Evolutionary conservation across 2,797 vertebrate genomes (phyloP), one percentile per base, ranked within the genome.

Genomic region (Hybognathus amarus): DNA sequence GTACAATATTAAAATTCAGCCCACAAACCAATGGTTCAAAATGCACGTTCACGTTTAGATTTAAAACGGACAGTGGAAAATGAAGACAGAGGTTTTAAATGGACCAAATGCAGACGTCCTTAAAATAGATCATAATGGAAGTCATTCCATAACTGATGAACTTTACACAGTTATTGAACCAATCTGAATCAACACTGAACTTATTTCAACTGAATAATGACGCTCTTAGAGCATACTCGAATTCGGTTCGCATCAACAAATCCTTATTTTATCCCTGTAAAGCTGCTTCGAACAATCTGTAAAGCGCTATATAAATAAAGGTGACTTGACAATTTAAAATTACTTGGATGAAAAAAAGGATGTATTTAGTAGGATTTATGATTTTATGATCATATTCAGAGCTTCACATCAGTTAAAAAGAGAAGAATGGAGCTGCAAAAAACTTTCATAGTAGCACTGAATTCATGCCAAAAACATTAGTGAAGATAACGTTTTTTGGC

Each of bases 401-500:
- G n/a, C 56, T 77, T 77, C 10, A 77, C 3, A 45, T 15, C 5
- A 4, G 10, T 59, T 59, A 18, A 27, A 27, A 33, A 33, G 30
- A 33, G 30, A 33, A 2, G 30, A 33, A 33, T 33, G 30, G 30
- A 33, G 59, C 11, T 47, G 40, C 38, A 77, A 77, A 77, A 77
- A 47, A 2, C 40, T 33, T 77, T 77, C 24, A 77, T 77, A 47
- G 56, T 13, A 12, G 18, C 40, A 64, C 54, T 61, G 22, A 77
- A 77, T 77, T 18, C 6, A 77, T 33, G 76, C 76, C 40, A 77
- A 47, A n/a, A 77, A 61, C 76, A 59, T 64, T 64, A 64, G 40
- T 47, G 40, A 64, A 77, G 59, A 77, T 10, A 77, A 64, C 18
- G 64, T 24, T 64, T 77, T 77, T 77, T 47, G 76, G 76, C 76